These are phyloP conservation scores for Octodon degus DNA, from an alignment of 2,113 vertebrate species.

Conservation along the genomic window DNA sequence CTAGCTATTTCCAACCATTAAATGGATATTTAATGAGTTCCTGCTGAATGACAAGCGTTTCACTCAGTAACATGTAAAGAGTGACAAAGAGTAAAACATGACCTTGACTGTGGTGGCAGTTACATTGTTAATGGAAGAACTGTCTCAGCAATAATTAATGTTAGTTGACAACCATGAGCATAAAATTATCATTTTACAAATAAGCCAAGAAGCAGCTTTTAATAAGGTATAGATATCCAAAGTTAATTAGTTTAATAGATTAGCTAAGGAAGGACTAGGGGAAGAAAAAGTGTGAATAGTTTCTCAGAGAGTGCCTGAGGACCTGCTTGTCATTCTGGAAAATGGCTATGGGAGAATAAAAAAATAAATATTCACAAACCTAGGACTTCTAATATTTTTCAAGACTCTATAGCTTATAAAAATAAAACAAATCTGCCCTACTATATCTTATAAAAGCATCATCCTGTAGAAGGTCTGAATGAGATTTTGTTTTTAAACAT, in stretches of 20 bases:
- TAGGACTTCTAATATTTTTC: background rate
- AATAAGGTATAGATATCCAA: background rate
- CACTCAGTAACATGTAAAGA: background rate
- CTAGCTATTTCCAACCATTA: background rate
- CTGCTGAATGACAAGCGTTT: background rate
- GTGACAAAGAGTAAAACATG: background rate
- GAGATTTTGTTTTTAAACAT: background rate
- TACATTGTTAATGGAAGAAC: background rate
- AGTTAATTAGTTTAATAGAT: slow-evolving; percentile 50
- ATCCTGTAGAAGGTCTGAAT: background rate
- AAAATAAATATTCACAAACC: background rate
- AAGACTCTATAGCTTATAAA: background rate
- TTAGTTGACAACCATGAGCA: slow-evolving; percentile 45
- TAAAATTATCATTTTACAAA: slow-evolving; percentile 58
- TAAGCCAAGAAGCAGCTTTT: slow-evolving; percentile 1
- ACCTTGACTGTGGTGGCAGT: background rate
- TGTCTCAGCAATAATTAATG: slow-evolving; percentile 27
- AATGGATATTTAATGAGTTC: background rate
- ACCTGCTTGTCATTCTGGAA: background rate
- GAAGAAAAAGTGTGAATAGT: background rate
- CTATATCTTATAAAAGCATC: background rate
- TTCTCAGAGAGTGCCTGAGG: background rate
- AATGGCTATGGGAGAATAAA: background rate
- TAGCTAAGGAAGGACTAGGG: background rate
- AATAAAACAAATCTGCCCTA: slow-evolving; percentile 4